phyloP scores from a whole-genome alignment of 2,797 vertebrate genomes.

The Limnodromus scolopaceus region DNA sequence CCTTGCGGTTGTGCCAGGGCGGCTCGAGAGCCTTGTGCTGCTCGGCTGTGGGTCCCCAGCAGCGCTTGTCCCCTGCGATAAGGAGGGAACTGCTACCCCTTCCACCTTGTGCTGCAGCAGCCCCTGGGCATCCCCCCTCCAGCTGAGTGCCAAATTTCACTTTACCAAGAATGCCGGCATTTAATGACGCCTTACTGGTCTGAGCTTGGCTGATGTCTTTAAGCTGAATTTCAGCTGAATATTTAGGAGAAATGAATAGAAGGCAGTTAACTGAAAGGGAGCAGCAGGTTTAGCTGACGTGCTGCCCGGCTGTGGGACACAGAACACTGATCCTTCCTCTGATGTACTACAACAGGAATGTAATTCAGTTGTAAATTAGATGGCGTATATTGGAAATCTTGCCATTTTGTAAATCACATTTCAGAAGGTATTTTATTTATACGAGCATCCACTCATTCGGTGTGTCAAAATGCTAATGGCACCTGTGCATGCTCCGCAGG shows the following conservation, averaged over 20 bases:
- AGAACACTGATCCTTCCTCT: neutral
- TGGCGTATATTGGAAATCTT: neutral
- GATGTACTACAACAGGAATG: neutral
- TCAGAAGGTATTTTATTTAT: neutral
- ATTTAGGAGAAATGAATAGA: neutral
- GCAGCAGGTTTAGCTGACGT: neutral
- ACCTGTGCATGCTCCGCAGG: accelerated
- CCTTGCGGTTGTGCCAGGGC: neutral
- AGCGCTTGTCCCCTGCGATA: accelerated
- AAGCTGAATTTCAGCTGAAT: neutral
- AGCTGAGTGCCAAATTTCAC: neutral
- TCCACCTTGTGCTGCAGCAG: neutral
- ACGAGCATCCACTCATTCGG: neutral
- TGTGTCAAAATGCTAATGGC: neutral
- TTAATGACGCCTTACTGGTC: neutral
- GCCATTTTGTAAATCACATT: neutral
- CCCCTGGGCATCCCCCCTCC: neutral
- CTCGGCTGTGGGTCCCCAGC: accelerated
- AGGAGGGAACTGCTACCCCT: neutral
- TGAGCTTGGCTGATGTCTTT: neutral
- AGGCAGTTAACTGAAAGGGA: neutral
- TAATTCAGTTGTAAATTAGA: neutral
- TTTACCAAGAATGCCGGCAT: neutral
- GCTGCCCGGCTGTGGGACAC: neutral
- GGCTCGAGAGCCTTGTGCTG: neutral